These are phyloP conservation scores for Apostichopus japonicus DNA, from an alignment of 35 echinoderm and acorn worm species.

Conservation along the genomic window DNA sequence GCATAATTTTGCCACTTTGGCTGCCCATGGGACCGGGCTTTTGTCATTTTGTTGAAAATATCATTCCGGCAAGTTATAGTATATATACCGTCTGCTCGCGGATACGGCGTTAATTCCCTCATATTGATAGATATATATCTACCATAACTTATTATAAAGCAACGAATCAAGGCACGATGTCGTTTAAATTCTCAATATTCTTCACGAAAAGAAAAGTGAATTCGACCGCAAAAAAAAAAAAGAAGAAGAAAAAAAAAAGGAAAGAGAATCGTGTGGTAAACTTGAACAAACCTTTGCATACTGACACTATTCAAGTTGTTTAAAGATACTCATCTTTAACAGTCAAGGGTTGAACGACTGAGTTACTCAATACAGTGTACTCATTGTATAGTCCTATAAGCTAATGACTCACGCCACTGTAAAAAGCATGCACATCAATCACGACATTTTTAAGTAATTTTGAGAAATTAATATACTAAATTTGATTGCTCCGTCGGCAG, in stretches of 20 bases:
- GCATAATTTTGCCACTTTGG: constrained; percentile 51
- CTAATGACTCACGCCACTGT: not conserved
- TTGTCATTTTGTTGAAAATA: constrained; percentile 21
- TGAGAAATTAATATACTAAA: constrained; percentile 11
- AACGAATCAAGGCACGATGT: too few relatives aligned
- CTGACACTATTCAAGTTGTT: not conserved
- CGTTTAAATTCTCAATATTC: too few relatives aligned
- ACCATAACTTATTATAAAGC: not conserved
- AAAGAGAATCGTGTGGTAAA: not conserved
- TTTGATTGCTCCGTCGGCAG: constrained; percentile 12
- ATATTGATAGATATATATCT: constrained; percentile 38
- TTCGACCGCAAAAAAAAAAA: not conserved
- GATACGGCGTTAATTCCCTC: constrained; percentile 26
- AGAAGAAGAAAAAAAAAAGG: not conserved
- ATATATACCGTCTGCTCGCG: constrained; percentile 7
- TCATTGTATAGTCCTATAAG: not conserved
- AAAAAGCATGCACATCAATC: not conserved
- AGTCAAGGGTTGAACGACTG: constrained; percentile 1
- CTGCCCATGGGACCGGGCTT: constrained; percentile 45
- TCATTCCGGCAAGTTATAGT: constrained; percentile 2
- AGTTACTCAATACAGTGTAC: not conserved
- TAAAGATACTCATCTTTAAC: too few relatives aligned
- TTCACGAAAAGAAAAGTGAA: not conserved
- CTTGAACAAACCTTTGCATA: not conserved
- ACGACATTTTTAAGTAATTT: constrained; percentile 6